Base-by-base conservation (phyloP, 2,888 invertebrate species). In the Geotrupes spiniger region DNA sequence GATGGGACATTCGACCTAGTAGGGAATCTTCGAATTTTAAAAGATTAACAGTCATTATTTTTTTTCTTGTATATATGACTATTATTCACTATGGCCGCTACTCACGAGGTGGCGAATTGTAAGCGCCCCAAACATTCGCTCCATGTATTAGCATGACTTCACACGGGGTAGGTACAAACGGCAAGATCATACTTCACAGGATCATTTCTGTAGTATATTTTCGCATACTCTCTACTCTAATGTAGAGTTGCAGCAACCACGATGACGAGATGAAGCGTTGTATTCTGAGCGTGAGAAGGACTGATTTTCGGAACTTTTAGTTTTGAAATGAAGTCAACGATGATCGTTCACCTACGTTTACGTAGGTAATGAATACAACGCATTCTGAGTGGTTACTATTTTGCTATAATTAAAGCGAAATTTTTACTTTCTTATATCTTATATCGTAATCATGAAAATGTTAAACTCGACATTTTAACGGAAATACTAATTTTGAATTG, bases 161-260 rank as follows among this genome's bases (percentile, higher is more conserved):
- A 1, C 9, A 4, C n/a, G 11, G 2, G 4, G 10, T 4, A 4
- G 3, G 5, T 9, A 28, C 10, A 3, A 1, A 17, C 3, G 42
- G 12, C 54, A 68, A 69, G 68, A 68, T 68, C 67, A 68, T 69
- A 69, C 80, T 81, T 80, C 78, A 78, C 78, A 79, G 81, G 81
- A 80, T 81, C 79, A 80, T 79, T 81, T 81, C 80, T 81, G 80
- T 78, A 81, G 81, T 80, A 74, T 72, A 77, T 79, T 78, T 80
- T 78, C 76, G 67, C 70, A 72, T 69, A 69, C 75, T 76, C 75
- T 76, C 68, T 70, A 73, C 69, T 72, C 71, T 72, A 76, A 62
- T 56, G 63, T 71, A 69, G 76, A 77, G 76, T 72, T 58, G 62
- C 66, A 63, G 66, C 68, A 77, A 66, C 81, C 78, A 78, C 74